Percentiles rank a stretch among this genome's conserved stretches.
phyloP scores from a whole-genome alignment of 2,113 vertebrate species.

The Leuciscus idus region DNA sequence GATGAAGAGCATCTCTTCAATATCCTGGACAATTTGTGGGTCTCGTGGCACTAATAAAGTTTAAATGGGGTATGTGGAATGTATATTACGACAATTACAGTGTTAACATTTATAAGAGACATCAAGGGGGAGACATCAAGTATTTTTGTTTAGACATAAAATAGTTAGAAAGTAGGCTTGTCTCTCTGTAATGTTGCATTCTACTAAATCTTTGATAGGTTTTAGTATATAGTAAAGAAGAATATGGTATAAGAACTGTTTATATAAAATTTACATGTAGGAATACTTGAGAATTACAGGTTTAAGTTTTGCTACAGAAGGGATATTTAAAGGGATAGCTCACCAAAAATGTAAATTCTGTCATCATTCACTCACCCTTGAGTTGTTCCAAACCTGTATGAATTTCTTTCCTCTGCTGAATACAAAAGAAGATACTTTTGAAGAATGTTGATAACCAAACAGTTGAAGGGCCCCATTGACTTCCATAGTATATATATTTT shows the following conservation, averaged over 20 bases:
- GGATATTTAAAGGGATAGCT: no score
- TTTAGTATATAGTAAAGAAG: background rate
- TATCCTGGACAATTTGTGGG: constrained; percentile 16
- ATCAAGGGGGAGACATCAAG: background rate
- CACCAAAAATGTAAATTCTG: no score
- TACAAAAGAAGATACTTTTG: no score
- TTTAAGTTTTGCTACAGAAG: background rate
- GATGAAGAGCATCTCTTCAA: constrained; percentile 11
- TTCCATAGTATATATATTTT: no score
- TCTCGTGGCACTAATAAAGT: constrained; percentile 14
- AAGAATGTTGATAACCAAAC: no score
- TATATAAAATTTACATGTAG: background rate
- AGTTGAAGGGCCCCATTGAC: no score
- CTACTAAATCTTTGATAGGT: no score
- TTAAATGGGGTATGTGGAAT: constrained; percentile 11
- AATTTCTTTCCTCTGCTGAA: no score
- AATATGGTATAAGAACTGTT: background rate
- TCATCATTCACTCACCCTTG: no score
- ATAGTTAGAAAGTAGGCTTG: background rate
- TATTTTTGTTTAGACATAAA: background rate
- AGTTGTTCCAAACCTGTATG: no score
- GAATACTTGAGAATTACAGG: background rate
- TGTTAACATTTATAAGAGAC: background rate
- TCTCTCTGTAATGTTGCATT: background rate
- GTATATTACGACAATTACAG: constrained; percentile 1